Evolutionary conservation across 2,113 vertebrate species (phyloP).

Genomic region (Anser cygnoides): DNA sequence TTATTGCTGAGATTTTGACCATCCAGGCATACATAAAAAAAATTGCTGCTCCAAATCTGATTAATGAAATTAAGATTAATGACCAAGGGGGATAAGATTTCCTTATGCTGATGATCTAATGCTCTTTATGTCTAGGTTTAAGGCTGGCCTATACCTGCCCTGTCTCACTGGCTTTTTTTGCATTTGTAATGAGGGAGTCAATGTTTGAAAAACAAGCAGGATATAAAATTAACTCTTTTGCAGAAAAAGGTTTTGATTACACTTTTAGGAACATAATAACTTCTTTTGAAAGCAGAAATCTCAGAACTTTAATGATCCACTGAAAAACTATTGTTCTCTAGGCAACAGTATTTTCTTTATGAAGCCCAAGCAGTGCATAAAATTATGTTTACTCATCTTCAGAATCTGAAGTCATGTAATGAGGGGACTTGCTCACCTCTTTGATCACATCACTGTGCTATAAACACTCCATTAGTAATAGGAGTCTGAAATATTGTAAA

Average conservation of each 20-base stretch:
- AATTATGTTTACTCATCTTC: not conserved
- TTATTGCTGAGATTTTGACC: constrained; percentile 20
- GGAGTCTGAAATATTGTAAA: not conserved
- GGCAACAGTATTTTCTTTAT: not conserved
- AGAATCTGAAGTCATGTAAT: not conserved
- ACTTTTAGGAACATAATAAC: not conserved
- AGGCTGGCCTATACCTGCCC: not conserved
- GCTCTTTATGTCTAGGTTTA: constrained; percentile 15
- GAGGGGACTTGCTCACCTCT: not conserved
- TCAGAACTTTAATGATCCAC: not conserved
- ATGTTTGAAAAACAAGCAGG: not conserved
- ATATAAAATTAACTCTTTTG: not conserved
- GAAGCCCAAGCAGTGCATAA: not conserved
- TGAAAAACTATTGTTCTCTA: not conserved
- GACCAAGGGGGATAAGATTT: constrained; percentile 35
- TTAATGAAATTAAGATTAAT: constrained; percentile 73
- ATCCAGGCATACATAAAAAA: constrained; percentile 45
- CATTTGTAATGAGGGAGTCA: not conserved
- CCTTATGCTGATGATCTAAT: constrained; percentile 53
- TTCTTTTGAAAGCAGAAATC: not conserved
- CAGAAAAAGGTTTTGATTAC: not conserved
- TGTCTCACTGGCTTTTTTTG: not conserved
- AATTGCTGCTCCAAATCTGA: constrained; percentile 61
- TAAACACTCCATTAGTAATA: not conserved
- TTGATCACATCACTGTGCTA: not conserved